Evolutionary conservation across 2,113 vertebrate genomes (phyloP), one percentile per base, ranked within the genome.

Genomic region (Caretta caretta): DNA sequence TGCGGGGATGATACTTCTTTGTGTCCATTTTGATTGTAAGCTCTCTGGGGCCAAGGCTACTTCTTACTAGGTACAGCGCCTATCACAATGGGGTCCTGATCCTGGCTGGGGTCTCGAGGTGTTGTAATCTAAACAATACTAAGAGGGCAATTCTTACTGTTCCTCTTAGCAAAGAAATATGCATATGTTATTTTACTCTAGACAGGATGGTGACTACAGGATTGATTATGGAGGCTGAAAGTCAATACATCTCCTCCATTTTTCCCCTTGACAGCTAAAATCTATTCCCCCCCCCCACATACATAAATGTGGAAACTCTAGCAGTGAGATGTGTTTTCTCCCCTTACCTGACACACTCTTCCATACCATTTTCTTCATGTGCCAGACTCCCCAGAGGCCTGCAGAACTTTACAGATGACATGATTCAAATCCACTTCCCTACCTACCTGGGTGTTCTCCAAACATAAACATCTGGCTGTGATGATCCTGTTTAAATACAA

Each of bases 1-100:
- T 88, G 72, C 1, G 1, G 87, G 83, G 92, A 96, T 89, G 92
- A 25, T 29, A 80, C 87, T 94, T 86, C 80, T 56, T 81, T 90
- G 93, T 46, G 76, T 84, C 53, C 80, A 0, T 0, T 88, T 93
- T 90, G 87, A 95, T 62, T 94, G 90, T 86, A 88, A 50, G 78
- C 19, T 91, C 87, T 94, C 83, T 72, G 20, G 78, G 80, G 85
- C 93, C 94, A 72, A 2, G 46, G 92, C 49, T 80, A 24, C 62
- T 93, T 89, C 83, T 88, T 72, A 57, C 12, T 48, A 53, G 27
- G 78, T 86, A 90, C 20, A 88, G 31, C 76, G 93, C 49, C 49
- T 80, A n/a, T 19, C 19, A 51, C 90, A 96, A 72, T 10, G 46
- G 78, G 79, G 25, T n/a, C 89, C 59, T 89, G 84, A 38, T 80